Evolutionary conservation across 2,797 vertebrate genomes (phyloP).

Genomic region (Fratercula arctica): DNA sequence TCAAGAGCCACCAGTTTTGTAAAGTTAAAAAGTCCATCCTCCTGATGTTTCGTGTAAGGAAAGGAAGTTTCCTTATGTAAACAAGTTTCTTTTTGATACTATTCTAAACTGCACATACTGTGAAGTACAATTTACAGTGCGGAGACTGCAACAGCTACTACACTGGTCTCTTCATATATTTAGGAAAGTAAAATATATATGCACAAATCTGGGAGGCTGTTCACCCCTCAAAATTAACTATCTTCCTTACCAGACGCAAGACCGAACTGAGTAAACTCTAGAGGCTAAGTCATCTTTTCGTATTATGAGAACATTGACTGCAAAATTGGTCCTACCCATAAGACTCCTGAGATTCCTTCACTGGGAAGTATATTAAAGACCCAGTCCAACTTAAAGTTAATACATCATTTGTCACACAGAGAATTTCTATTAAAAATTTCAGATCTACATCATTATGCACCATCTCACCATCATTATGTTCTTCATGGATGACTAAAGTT

Average conservation of each 20-base stretch:
- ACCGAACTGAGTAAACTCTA: not conserved
- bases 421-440: conserved; percentile 24
- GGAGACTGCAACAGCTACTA: not conserved
- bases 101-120: not conserved
- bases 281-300: not conserved
- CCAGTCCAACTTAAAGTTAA: not conserved
- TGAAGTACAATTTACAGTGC: not conserved
- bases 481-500: conserved; percentile 58
- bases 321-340: not conserved
- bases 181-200: not conserved
- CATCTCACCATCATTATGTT: conserved; percentile 15
- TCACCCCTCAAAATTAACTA: not conserved
- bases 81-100: not conserved
- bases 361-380: not conserved
- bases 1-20: not conserved
- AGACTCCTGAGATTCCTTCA: not conserved
- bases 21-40: not conserved
- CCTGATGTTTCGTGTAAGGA: not conserved
- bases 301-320: not conserved
- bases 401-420: conserved; percentile 18
- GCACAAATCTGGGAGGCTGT: not conserved
- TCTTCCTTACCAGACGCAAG: not conserved
- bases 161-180: not conserved
- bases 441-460: conserved; percentile 19
- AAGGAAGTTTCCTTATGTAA: not conserved